Percentiles rank a stretch among this genome's conserved stretches.
phyloP scores from a whole-genome alignment of 2,113 vertebrate species.

The Osmerus eperlanus region DNA sequence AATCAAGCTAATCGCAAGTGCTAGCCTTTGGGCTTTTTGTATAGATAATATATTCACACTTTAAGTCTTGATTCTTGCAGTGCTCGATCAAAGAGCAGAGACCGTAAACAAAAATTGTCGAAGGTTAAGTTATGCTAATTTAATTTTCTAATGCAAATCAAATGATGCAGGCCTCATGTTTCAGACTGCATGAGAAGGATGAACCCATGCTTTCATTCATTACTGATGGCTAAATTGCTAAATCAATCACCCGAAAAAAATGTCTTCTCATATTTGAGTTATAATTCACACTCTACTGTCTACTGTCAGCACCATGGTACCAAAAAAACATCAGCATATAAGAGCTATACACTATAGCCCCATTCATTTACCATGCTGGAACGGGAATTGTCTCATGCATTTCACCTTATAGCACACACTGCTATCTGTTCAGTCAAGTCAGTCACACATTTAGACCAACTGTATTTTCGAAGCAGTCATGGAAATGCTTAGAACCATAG shows the following conservation, averaged over 20 bases:
- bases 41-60: not conserved
- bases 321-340: not conserved
- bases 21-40: not conserved
- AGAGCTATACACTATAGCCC: not conserved
- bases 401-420: not conserved
- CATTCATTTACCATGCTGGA: not conserved
- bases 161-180: constrained; percentile 1
- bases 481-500: not conserved
- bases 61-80: not conserved
- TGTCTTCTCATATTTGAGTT: not conserved
- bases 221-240: not conserved
- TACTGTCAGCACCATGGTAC: not conserved
- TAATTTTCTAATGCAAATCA: not conserved
- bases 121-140: constrained; percentile 34
- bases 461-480: not conserved
- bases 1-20: not conserved
- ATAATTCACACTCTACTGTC: not conserved
- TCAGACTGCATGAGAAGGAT: not conserved
- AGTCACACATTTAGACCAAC: not conserved
- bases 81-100: not conserved
- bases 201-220: constrained; percentile 10
- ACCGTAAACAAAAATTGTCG: not conserved
- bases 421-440: not conserved
- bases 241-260: not conserved
- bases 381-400: not conserved